Evolutionary conservation across 2,888 invertebrate species (phyloP), one percentile per base, ranked within the genome.

Genomic region (Nesidiocoris tenuis): DNA sequence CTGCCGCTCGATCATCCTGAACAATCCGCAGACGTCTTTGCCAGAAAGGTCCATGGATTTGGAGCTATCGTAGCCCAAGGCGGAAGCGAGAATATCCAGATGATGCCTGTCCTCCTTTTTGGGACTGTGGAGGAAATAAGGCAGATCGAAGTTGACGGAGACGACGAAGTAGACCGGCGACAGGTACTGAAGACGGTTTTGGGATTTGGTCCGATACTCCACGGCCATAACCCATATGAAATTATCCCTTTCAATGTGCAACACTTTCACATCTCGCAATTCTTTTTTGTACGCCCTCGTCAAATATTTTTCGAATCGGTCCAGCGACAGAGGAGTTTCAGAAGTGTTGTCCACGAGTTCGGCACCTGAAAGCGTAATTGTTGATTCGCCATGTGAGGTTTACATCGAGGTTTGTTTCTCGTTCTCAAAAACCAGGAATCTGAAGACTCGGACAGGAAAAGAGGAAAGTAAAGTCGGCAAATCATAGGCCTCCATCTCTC

Each of bases 221-320:
- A 72, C 21, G 1, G 54, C 54, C 72, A 72, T 72, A 12, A 72
- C n/a, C 23, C 23, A 72, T 7, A 61, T 24, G 16, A 39, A 22
- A 18, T 57, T 21, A 9, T 54, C 18, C 21, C 19, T 18, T 1
- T 22, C 9, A 5, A 63, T 3, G 9, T n/a, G 61, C 22, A 63
- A 19, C 16, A 72, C 72, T n/a, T 25, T 19, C 3, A 39, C 39
- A n/a, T 12, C 17, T 39, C 72, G 61, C 16, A 72, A 39, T 63
- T 72, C 72, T 21, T 72, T 61, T 21, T 63, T 72, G 21, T 54
- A 72, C 5, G 61, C 39, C 39, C 63, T 61, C 12, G 16, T n/a
- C 5, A 72, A n/a, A 7, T 39, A 5, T 21, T 61, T 63, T 17
- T 72, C 72, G 9, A 72, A n/a, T 2, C 61, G 1, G 19, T 61